Base-by-base conservation (phyloP, 35 echinoderm and acorn worm species). In the Eucidaris tribuloides region DNA sequence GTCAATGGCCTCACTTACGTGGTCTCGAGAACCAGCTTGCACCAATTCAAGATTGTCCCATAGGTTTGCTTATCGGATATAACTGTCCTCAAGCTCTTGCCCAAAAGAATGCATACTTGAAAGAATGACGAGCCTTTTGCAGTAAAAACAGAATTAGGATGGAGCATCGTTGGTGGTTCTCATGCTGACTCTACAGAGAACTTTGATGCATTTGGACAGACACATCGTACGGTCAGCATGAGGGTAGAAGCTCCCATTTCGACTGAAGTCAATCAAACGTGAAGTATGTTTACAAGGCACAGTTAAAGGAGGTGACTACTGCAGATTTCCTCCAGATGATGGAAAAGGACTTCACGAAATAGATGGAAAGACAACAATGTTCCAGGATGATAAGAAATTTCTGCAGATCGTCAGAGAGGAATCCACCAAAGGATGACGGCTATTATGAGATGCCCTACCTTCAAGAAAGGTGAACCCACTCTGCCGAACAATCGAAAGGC, bases 31-130 rank as follows among this genome's bases (percentile, higher is more conserved):
- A 81, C 42, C 15, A 59, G 24, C 45, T 94, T 0, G 60, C 80
- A 30, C 81, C 58, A 0, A 14, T 77, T 18, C 31, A 34, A 32
- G 82, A 86, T 0, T 94, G 87, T 76, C 76, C 89, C 13, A 68
- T 91, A 30, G 93, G 83, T 2, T 40, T 96, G 34, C 58, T 95
- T 1, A 95, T 95, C 45, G 87, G 92, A 22, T 90, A 89, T 39
- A 95, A 89, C 65, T 95, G 92, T 33, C 55, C 92, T 13, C 42
- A 57, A 30, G 92, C 92, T 29, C 71, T 95, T 3, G 82, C 66
- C 6, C 92, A 82, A 20, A 35, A 76, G 6, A 56, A 86, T 50
- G 80, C 13, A 87, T 90, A 31, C 57, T 74, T 39, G 62, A 30
- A 45, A 0, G 2, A 71, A 77, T 57, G 62, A 90, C 61, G 78